Conservation (phyloP, 2,113 vertebrate species). For the Tyrannus savana region DNA sequence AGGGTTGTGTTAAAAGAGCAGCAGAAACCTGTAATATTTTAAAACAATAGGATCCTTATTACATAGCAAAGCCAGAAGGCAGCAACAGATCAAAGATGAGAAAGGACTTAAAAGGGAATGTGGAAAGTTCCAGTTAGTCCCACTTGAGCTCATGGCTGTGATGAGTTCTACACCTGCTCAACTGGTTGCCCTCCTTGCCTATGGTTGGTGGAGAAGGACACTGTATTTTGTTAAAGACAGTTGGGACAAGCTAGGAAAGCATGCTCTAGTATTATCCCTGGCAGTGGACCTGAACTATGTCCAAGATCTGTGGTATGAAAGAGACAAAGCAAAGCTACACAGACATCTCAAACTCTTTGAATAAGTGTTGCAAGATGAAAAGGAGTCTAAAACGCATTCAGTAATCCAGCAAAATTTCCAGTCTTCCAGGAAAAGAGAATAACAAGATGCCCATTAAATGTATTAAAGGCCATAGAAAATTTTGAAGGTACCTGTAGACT, state of each 20-base stretch:
- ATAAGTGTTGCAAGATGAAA: neutral
- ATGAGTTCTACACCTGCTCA: neutral
- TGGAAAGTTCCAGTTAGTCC: neutral
- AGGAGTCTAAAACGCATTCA: neutral
- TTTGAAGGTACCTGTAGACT: neutral
- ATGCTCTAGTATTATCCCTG: neutral
- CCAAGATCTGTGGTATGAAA: neutral
- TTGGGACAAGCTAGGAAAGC: neutral
- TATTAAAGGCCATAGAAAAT: neutral
- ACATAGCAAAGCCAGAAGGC: neutral
- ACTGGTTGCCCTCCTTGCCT: neutral
- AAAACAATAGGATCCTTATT: neutral
- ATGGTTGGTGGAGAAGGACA: neutral
- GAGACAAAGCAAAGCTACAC: neutral
- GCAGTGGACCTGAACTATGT: neutral
- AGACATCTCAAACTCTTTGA: neutral
- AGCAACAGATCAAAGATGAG: slow-evolving; percentile 11
- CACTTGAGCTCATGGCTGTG: neutral
- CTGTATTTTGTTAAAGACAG: neutral
- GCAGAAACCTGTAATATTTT: slow-evolving; percentile 13
- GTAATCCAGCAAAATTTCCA: neutral
- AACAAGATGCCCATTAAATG: neutral
- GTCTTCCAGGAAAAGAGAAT: neutral
- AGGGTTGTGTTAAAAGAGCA: slow-evolving; percentile 10
- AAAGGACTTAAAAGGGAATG: neutral